phyloP scores from a whole-genome alignment of 2,113 vertebrate genomes.

The Megaceryle torquata region DNA sequence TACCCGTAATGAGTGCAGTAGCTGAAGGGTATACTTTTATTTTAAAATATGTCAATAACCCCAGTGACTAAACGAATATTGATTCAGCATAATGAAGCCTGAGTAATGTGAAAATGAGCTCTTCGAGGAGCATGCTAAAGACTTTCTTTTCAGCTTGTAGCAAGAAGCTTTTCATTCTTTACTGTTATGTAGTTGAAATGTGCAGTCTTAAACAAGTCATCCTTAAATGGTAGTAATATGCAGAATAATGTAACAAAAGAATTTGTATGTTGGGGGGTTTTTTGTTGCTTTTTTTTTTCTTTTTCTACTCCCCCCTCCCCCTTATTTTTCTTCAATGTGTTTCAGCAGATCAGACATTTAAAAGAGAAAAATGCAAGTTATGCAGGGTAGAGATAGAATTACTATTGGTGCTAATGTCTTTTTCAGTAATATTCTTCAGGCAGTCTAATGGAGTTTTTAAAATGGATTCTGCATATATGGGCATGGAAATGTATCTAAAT shows the following conservation, averaged over 20 bases:
- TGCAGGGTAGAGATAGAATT: not conserved
- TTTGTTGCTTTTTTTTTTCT: not conserved
- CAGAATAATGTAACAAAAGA: not conserved
- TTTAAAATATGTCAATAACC: slow-evolving; percentile 97
- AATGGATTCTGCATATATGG: not conserved
- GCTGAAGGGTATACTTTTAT: slow-evolving; percentile 95
- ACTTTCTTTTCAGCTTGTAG: slow-evolving; percentile 77
- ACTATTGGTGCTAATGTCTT: not conserved
- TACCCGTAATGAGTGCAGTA: slow-evolving; percentile 91
- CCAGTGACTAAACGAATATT: slow-evolving; percentile 97
- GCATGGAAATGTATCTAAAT: slow-evolving; percentile 26
- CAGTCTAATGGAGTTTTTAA: slow-evolving; percentile 23
- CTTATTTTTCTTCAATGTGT: not conserved
- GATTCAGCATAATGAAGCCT: slow-evolving; percentile 97
- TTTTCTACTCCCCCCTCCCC: fast-evolving
- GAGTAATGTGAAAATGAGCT: slow-evolving; percentile 92
- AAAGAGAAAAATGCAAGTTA: slow-evolving; percentile 12
- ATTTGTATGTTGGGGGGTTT: not conserved
- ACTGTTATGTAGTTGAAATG: slow-evolving; percentile 59
- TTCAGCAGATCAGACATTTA: not conserved
- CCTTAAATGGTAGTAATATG: slow-evolving; percentile 13
- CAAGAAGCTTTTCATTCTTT: slow-evolving; percentile 73
- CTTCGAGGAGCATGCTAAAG: slow-evolving; percentile 80
- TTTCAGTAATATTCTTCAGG: slow-evolving; percentile 25
- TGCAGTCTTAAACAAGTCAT: slow-evolving; percentile 59